A percentile compares a stretch with the other conserved stretches of the same genome.
These are phyloP conservation scores for Linepithema humile DNA, from an alignment of 1,140 invertebrate genomes.

Conservation along the genomic window DNA sequence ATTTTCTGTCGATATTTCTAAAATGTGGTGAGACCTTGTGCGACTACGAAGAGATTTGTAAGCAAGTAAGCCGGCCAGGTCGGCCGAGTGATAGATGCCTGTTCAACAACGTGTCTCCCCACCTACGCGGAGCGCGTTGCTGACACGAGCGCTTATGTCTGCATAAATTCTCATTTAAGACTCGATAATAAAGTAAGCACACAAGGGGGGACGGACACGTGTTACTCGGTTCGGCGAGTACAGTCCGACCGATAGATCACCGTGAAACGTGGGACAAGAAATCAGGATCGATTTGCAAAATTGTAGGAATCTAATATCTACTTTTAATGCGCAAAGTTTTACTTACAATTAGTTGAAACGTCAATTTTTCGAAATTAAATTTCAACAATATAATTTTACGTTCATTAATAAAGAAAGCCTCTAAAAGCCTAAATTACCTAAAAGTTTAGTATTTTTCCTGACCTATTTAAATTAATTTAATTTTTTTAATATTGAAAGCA, in stretches of 20 bases:
- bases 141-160: slow-evolving; percentile 82
- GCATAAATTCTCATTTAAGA: slow-evolving; percentile 83
- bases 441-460: no score
- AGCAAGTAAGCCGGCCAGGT: slow-evolving; percentile 33
- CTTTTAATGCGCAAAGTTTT: background rate
- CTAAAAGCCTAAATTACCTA: no score
- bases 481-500: background rate
- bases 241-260: slow-evolving; percentile 79
- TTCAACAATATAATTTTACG: background rate
- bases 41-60: slow-evolving; percentile 46
- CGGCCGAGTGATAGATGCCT: slow-evolving; percentile 74
- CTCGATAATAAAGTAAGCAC: slow-evolving; percentile 82
- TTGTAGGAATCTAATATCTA: background rate
- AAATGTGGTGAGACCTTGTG: slow-evolving; percentile 29
- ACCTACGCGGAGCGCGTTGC: slow-evolving; percentile 72
- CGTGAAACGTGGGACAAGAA: slow-evolving; percentile 59
- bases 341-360: no score
- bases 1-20: slow-evolving; percentile 29
- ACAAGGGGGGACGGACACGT: slow-evolving; percentile 75
- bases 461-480: background rate
- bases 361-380: no score
- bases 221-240: slow-evolving; percentile 72
- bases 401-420: background rate
- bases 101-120: slow-evolving; percentile 72
- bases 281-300: slow-evolving; percentile 57